A percentile compares a stretch with the other conserved stretches of the same genome.
phyloP scores from a whole-genome alignment of 2,888 invertebrate genomes.

The Xanthorhoe spadicearia region DNA sequence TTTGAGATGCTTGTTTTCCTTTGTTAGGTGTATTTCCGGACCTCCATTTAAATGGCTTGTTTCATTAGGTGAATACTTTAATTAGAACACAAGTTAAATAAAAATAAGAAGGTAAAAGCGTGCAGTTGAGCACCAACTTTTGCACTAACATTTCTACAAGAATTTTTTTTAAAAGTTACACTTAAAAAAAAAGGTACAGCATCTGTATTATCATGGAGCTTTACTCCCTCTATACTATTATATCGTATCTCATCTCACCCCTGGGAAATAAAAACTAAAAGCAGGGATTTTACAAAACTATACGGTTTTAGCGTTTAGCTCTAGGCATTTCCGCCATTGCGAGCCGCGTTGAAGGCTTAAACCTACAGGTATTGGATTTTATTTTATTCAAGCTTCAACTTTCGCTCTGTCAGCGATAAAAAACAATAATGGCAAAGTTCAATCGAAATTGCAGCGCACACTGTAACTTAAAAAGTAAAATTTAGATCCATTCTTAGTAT shows the following conservation, averaged over 20 bases:
- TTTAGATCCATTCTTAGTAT: neutral
- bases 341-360: constrained; percentile 35
- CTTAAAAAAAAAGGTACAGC: constrained; percentile 9
- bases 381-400: constrained; percentile 52
- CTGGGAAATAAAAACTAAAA: constrained; percentile 25
- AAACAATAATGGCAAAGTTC: constrained; percentile 30
- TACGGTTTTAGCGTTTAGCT: constrained; percentile 34
- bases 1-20: constrained; percentile 23
- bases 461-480: constrained; percentile 14
- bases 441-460: constrained; percentile 9
- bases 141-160: constrained; percentile 1
- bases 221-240: constrained; percentile 11
- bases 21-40: constrained; percentile 23
- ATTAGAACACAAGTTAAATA: constrained; percentile 16
- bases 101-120: constrained; percentile 5
- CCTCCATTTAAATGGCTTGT: constrained; percentile 14
- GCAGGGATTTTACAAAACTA: constrained; percentile 23
- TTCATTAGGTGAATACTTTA: constrained; percentile 17
- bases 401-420: constrained; percentile 38
- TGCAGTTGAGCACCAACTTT: neutral
- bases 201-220: constrained; percentile 9
- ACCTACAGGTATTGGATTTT: constrained; percentile 51
- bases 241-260: constrained; percentile 19
- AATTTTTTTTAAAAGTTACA: constrained; percentile 2
- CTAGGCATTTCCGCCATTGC: constrained; percentile 44